Percentiles rank a stretch among this genome's conserved stretches.
Evolutionary conservation across 2,113 vertebrate species (phyloP).

Genomic region (Marmota flaviventris): DNA sequence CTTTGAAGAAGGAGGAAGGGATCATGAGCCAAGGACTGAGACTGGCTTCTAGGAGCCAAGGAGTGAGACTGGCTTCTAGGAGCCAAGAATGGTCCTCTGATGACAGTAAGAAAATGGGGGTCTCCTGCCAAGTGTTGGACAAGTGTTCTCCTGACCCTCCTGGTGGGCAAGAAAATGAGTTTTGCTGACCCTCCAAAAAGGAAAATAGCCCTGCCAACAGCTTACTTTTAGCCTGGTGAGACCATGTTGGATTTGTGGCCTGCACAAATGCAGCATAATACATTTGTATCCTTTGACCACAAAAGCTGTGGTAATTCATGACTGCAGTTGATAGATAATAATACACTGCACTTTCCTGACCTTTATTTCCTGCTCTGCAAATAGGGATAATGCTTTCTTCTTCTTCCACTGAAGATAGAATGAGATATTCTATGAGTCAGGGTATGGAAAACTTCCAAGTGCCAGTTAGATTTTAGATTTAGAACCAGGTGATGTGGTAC

Average conservation of each 20-base stretch:
- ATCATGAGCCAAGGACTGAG: not conserved
- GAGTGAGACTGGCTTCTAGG: not conserved
- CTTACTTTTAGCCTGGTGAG: not conserved
- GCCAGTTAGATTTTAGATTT: conserved; percentile 10
- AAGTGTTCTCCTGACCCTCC: not conserved
- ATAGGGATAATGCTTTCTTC: not conserved
- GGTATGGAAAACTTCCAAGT: conserved; percentile 34
- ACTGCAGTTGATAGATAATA: not conserved
- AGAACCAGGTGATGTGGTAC: not conserved
- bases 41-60: not conserved
- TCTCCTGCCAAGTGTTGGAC: no score
- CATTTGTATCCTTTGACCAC: not conserved
- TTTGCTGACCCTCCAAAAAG: not conserved
- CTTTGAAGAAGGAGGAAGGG: not conserved
- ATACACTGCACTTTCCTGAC: not conserved
- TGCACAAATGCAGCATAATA: not conserved
- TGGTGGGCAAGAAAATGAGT: not conserved
- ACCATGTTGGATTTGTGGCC: not conserved
- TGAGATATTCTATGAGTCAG: not conserved
- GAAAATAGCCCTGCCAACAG: not conserved
- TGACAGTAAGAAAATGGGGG: not conserved
- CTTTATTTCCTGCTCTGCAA: not conserved
- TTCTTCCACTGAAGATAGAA: not conserved
- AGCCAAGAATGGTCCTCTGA: not conserved
- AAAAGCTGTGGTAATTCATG: not conserved